Percentiles rank a stretch among this genome's conserved stretches.
phyloP scores from a whole-genome alignment of 2,113 vertebrate species.

The Xiphophorus couchianus region DNA sequence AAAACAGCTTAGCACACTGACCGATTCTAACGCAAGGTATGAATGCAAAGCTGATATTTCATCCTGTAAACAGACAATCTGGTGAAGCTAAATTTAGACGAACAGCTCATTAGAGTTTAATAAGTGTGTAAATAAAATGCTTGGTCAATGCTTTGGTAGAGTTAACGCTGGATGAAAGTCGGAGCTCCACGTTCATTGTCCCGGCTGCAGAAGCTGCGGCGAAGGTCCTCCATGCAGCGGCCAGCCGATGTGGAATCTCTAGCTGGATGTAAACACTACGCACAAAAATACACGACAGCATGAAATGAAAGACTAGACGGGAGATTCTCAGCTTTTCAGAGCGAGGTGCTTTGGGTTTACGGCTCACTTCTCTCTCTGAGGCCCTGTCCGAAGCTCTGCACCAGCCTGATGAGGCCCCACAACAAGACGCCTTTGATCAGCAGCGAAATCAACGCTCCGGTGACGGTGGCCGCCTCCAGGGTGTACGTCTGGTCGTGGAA shows the following conservation, averaged over 20 bases:
- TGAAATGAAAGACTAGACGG: neutral
- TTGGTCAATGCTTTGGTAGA: neutral
- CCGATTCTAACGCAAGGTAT: neutral
- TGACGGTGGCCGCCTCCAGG: conserved; percentile 82
- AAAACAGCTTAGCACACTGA: neutral
- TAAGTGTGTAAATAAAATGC: neutral
- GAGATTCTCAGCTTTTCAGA: neutral
- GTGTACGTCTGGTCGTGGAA: conserved; percentile 73
- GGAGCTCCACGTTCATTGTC: neutral
- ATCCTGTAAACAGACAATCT: neutral
- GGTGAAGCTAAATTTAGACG: neutral
- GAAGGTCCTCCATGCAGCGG: neutral
- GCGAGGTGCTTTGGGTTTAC: neutral
- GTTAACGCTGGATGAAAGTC: neutral
- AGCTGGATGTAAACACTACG: conserved; percentile 81
- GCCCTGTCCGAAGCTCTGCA: conserved; percentile 84
- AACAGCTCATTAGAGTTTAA: neutral
- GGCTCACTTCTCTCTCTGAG: conserved; percentile 86
- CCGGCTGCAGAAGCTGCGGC: neutral
- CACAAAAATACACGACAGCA: neutral
- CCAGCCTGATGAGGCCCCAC: conserved; percentile 80
- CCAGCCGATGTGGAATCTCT: conserved; percentile 1
- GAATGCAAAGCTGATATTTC: neutral
- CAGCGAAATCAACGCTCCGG: conserved; percentile 80
- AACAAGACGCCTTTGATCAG: conserved; percentile 82